Conservation (phyloP, 2,797 vertebrate genomes). For the Acipenser ruthenus region DNA sequence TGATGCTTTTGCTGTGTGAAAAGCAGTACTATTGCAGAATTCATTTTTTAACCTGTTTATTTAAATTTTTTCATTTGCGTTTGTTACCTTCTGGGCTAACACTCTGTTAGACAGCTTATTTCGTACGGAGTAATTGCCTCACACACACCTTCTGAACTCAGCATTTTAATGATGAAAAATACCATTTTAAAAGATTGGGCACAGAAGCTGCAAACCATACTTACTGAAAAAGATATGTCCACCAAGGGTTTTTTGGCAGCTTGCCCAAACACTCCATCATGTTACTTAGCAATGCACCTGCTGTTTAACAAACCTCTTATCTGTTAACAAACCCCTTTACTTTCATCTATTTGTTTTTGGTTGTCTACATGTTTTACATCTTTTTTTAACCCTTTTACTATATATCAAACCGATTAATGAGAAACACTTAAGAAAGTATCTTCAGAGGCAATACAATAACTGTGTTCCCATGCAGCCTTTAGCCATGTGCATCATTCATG, state of each 20-base stretch:
- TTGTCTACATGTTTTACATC: not conserved
- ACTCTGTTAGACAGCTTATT: conserved; percentile 25
- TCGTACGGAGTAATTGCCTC: conserved; percentile 43
- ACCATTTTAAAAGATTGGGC: too few species aligned
- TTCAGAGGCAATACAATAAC: too few species aligned
- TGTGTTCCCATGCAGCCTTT: too few species aligned
- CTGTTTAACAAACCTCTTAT: not conserved
- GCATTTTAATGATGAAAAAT: conserved; percentile 25
- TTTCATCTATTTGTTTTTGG: not conserved
- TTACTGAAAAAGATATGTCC: too few species aligned
- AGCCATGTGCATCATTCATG: too few species aligned
- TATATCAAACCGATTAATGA: not conserved
- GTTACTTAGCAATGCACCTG: conserved; percentile 8
- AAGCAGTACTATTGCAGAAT: too few species aligned
- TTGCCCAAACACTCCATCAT: conserved; percentile 18
- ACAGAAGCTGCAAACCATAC: too few species aligned
- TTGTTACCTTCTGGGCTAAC: too few species aligned
- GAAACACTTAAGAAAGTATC: too few species aligned
- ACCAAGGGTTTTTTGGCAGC: conserved; percentile 32
- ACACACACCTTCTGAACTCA: conserved; percentile 48
- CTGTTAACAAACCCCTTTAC: conserved; percentile 7
- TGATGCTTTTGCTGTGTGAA: too few species aligned
- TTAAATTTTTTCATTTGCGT: too few species aligned
- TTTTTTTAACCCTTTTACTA: not conserved
- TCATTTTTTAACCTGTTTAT: too few species aligned